Evolutionary conservation across 2,797 vertebrate genomes (phyloP).

Genomic region (Rhadinocentrus ornatus): DNA sequence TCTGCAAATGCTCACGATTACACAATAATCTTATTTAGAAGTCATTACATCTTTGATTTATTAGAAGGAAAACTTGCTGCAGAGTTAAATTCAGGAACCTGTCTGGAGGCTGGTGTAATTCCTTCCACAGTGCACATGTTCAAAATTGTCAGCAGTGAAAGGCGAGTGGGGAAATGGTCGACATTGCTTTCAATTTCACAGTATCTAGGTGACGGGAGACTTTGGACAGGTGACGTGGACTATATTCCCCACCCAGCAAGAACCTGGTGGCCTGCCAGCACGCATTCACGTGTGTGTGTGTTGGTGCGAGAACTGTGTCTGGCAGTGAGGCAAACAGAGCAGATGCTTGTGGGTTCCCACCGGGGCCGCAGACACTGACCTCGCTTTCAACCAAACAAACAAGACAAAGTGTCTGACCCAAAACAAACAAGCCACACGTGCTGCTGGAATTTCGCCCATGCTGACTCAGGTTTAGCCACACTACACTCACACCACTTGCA

Average conservation of each 20-base stretch:
- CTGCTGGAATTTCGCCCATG: constrained; percentile 29
- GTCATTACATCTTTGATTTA: too few species aligned
- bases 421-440: constrained; percentile 68
- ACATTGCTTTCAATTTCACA: constrained; percentile 29
- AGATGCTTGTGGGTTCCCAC: constrained; percentile 70
- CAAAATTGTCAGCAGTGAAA: constrained; percentile 2
- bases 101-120: not conserved
- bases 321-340: constrained; percentile 56
- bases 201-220: not conserved
- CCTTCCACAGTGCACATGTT: constrained; percentile 14
- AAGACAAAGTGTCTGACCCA: constrained; percentile 57
- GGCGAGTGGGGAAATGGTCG: not conserved
- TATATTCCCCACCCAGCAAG: constrained; percentile 44
- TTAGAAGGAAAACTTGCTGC: too few species aligned
- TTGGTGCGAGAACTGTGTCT: constrained; percentile 25
- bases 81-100: not conserved
- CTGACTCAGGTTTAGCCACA: not conserved
- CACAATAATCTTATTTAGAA: too few species aligned
- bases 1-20: not conserved
- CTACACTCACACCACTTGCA: not conserved
- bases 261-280: constrained; percentile 42
- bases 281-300: not conserved
- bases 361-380: constrained; percentile 63
- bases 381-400: constrained; percentile 65
- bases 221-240: constrained; percentile 58